Conservation (phyloP, 2,888 invertebrate species). For the Shargacucullia verbasci region DNA sequence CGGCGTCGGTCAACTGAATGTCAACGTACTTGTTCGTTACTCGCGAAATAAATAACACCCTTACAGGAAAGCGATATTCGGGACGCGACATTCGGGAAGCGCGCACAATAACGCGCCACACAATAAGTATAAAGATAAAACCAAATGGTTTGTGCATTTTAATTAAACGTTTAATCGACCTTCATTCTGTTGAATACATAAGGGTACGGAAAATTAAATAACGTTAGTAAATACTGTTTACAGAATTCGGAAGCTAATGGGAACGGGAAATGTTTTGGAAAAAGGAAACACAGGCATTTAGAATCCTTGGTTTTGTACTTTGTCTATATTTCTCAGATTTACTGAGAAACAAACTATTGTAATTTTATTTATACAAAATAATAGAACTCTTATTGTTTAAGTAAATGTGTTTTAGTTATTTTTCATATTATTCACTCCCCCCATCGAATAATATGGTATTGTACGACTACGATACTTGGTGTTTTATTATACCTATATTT, state of each 20-base stretch:
- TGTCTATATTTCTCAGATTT: background rate
- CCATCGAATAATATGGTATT: too few relatives aligned
- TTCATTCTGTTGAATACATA: slow-evolving; percentile 45
- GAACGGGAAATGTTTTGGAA: slow-evolving; percentile 32
- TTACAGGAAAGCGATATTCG: slow-evolving; percentile 52
- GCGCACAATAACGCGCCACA: slow-evolving; percentile 43
- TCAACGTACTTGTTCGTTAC: slow-evolving; percentile 39
- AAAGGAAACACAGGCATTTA: slow-evolving; percentile 25
- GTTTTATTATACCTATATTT: too few relatives aligned
- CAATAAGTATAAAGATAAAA: slow-evolving; percentile 58
- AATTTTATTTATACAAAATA: background rate
- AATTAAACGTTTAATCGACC: slow-evolving; percentile 54
- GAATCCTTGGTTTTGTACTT: slow-evolving; percentile 27
- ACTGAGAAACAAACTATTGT: background rate
- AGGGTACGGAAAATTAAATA: slow-evolving; percentile 59
- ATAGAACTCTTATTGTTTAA: too few relatives aligned
- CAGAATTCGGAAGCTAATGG: slow-evolving; percentile 47
- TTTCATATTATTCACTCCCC: too few relatives aligned
- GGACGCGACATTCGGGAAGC: slow-evolving; percentile 29
- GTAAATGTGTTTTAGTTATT: too few relatives aligned
- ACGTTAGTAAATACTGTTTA: slow-evolving; percentile 55
- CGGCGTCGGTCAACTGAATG: slow-evolving; percentile 38
- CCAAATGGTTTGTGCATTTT: slow-evolving; percentile 58
- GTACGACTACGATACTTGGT: too few relatives aligned
- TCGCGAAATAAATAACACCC: slow-evolving; percentile 51